Conservation (phyloP, 2,113 vertebrate species). For the Grammomys dolichurus region DNA sequence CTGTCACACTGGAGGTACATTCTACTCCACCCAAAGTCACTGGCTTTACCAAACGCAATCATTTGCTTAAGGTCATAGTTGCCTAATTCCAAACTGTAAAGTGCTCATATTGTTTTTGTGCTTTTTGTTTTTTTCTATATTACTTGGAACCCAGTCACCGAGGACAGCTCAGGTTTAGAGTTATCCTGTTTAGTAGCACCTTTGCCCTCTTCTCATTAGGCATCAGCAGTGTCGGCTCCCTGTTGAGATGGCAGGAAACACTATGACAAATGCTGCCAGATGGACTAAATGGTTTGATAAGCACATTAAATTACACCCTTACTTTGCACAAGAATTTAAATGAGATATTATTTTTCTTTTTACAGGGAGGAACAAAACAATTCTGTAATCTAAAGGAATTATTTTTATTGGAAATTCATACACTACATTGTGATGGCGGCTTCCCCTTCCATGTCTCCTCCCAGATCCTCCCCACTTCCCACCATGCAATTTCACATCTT, state of each 20-base stretch:
- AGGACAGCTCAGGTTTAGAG: background rate
- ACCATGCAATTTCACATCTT: background rate
- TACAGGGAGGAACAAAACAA: background rate
- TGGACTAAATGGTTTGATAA: background rate
- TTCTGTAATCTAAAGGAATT: background rate
- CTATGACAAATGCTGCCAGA: too few relatives aligned
- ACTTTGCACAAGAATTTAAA: background rate
- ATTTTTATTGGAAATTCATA: background rate
- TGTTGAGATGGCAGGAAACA: background rate
- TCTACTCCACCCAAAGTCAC: background rate
- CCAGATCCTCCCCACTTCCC: background rate
- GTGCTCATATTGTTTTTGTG: background rate
- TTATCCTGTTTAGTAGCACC: too few relatives aligned
- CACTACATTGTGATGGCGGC: background rate
- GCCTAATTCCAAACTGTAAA: background rate
- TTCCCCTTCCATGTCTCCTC: background rate
- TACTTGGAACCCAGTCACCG: background rate
- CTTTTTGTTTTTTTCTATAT: too few relatives aligned
- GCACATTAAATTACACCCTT: background rate
- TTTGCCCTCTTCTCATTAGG: background rate
- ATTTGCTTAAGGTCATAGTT: background rate
- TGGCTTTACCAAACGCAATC: background rate
- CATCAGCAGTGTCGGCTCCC: too few relatives aligned
- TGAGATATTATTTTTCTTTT: background rate
- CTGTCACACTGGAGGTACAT: background rate